phyloP scores from a whole-genome alignment of 1,140 invertebrate species.

The Dolichoris vasculosae region DNA sequence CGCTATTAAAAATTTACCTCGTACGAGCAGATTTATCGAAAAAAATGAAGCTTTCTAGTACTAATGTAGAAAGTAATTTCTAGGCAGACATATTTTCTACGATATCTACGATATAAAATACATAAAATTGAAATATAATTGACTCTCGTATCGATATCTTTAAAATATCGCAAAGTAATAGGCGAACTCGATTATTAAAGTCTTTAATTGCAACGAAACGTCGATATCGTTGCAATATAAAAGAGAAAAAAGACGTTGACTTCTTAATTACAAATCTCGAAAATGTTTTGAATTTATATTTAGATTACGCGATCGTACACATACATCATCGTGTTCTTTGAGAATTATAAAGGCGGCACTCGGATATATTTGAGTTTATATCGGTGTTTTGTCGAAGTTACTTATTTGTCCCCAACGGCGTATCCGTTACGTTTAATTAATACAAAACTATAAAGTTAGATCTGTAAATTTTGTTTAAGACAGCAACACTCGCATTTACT shows the following conservation, averaged over 20 bases:
- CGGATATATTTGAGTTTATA: slow-evolving; percentile 36
- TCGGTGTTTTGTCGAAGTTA: slow-evolving; percentile 38
- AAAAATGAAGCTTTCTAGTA: too few species aligned
- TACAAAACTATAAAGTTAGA: slow-evolving; percentile 42
- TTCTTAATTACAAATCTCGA: neutral
- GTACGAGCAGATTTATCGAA: too few species aligned
- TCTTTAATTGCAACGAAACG: neutral
- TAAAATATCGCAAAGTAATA: neutral
- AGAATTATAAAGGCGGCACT: neutral
- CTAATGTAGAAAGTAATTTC: neutral
- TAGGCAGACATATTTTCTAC: neutral
- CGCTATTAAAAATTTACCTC: neutral
- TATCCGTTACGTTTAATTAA: slow-evolving; percentile 43
- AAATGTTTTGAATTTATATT: neutral
- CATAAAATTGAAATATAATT: neutral
- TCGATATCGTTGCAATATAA: neutral
- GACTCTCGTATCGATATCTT: slow-evolving; percentile 19
- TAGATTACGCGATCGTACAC: neutral
- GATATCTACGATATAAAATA: neutral
- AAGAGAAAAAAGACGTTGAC: neutral
- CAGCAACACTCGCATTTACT: slow-evolving; percentile 42
- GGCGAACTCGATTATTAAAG: neutral
- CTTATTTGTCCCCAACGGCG: slow-evolving; percentile 14
- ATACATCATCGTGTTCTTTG: neutral
- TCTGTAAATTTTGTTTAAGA: slow-evolving; percentile 50